Percentiles rank a stretch among this genome's conserved stretches.
phyloP scores from a whole-genome alignment of 2,888 invertebrate species.

The Arctia plantaginis region DNA sequence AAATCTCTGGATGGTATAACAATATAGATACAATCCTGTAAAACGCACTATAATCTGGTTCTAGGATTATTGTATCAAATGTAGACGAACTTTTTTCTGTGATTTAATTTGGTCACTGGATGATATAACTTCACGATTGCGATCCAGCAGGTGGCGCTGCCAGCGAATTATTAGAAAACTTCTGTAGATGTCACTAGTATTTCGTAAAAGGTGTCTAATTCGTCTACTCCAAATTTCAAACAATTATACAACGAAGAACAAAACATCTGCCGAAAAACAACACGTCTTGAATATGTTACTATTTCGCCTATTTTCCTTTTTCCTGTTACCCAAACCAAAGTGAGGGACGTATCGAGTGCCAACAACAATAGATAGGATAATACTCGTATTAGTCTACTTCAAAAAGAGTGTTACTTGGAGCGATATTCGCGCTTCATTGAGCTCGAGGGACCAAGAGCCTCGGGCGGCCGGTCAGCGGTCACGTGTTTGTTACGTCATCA shows the following conservation, averaged over 20 bases:
- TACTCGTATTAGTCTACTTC: conserved; percentile 14
- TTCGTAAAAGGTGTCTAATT: too few species aligned
- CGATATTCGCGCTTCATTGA: conserved; percentile 16
- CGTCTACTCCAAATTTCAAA: too few species aligned
- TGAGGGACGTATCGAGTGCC: conserved; percentile 1
- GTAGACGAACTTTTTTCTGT: too few species aligned
- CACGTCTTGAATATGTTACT: background rate
- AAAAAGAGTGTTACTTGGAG: conserved; percentile 20
- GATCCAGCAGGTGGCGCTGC: too few species aligned
- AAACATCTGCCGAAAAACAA: conserved; percentile 2
- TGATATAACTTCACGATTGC: too few species aligned
- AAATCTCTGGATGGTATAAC: too few species aligned
- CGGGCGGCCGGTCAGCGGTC: background rate
- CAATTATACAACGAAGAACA: background rate
- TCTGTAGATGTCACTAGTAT: too few species aligned
- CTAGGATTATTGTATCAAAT: too few species aligned
- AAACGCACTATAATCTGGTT: too few species aligned
- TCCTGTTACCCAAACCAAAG: conserved; percentile 13
- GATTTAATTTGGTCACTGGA: too few species aligned
- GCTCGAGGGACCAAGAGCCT: background rate
- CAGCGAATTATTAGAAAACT: too few species aligned
- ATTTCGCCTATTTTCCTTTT: conserved; percentile 1
- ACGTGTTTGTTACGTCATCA: background rate
- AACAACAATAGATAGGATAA: conserved; percentile 12
- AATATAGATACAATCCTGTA: too few species aligned